phyloP scores from a whole-genome alignment of 2,797 vertebrate genomes.

The Channallabes apus region DNA sequence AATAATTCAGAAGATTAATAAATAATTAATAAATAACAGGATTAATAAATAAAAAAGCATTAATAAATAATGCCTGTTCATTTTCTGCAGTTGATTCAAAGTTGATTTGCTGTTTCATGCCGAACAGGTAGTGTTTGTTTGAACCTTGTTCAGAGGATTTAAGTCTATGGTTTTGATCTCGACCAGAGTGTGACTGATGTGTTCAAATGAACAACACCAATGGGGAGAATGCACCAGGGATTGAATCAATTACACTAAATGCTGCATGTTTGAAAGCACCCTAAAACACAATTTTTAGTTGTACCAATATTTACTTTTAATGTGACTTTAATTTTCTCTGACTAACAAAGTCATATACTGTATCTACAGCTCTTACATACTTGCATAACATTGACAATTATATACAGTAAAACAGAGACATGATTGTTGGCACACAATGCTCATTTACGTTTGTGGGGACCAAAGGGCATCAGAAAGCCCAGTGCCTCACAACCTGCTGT shows the following conservation, averaged over 20 bases:
- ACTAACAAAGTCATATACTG: neutral
- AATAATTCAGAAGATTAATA: neutral
- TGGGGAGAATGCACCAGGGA: neutral
- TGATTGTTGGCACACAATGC: too few species aligned
- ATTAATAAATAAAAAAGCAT: too few species aligned
- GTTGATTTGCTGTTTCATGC: neutral
- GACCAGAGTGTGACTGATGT: neutral
- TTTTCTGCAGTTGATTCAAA: neutral
- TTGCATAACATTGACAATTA: too few species aligned
- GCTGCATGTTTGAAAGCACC: neutral
- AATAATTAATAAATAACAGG: too few species aligned
- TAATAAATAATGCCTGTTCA: neutral
- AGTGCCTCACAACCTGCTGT: too few species aligned
- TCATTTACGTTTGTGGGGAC: too few species aligned
- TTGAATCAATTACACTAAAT: neutral
- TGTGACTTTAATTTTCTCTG: neutral
- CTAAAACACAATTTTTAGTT: neutral
- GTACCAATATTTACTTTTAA: neutral
- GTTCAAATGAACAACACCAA: neutral
- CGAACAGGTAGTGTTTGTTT: neutral
- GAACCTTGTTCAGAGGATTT: neutral
- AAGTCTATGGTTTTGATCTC: neutral
- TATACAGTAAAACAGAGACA: too few species aligned
- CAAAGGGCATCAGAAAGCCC: too few species aligned
- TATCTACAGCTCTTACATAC: neutral